These are phyloP conservation scores for Athene cunicularia DNA, from an alignment of 2,113 vertebrate species.

Conservation along the genomic window DNA sequence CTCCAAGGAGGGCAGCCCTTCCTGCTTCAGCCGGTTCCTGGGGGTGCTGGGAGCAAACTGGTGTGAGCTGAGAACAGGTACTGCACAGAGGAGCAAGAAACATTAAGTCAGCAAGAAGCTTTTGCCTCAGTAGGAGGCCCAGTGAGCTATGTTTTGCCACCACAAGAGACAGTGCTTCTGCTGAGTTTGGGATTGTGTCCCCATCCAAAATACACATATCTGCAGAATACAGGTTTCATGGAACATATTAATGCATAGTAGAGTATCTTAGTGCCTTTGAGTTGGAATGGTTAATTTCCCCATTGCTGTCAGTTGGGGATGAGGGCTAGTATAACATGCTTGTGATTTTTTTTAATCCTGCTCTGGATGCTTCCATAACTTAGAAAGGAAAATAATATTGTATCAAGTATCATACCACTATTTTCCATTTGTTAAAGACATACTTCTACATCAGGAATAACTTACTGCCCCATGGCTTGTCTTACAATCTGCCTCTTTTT, in stretches of 20 bases:
- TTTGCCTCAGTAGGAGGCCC: not conserved
- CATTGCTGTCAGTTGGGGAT: not conserved
- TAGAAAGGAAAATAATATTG: not conserved
- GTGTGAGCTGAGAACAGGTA: not conserved
- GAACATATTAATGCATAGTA: not conserved
- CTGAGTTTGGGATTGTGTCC: not conserved
- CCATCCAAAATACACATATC: not conserved
- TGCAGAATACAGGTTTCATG: not conserved
- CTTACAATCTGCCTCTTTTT: slow-evolving; percentile 23
- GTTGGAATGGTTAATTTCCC: not conserved
- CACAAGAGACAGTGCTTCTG: not conserved
- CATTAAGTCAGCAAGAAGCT: not conserved
- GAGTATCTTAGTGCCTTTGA: not conserved
- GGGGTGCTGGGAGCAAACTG: not conserved
- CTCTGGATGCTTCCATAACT: not conserved
- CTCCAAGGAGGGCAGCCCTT: not conserved
- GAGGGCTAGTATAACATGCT: not conserved
- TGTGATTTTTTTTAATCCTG: not conserved
- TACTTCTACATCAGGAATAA: slow-evolving; percentile 25
- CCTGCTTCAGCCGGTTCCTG: not conserved
- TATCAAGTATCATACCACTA: not conserved
- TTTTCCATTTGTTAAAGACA: slow-evolving; percentile 39
- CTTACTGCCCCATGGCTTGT: slow-evolving; percentile 12
- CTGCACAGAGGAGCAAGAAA: not conserved
- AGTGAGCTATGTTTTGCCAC: not conserved